Conservation (phyloP, 2,797 vertebrate species). For the Megaceryle alcyon region DNA sequence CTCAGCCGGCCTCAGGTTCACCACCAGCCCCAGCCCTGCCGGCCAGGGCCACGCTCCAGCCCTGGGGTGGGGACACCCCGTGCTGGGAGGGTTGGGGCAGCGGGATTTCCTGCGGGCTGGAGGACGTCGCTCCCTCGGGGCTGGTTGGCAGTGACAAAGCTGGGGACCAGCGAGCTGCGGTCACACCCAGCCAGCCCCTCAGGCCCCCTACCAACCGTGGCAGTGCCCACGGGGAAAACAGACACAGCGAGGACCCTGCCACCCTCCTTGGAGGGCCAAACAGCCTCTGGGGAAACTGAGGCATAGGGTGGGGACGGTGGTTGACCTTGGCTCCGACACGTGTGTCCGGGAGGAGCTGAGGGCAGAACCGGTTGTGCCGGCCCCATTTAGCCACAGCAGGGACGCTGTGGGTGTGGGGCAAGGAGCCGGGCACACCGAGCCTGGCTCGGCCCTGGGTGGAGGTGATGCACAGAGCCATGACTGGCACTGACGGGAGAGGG, state of each 20-base stretch:
- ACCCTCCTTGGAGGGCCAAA: accelerated
- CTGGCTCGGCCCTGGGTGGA: neutral
- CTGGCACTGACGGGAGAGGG: accelerated
- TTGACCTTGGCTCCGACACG: neutral
- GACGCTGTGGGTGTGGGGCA: neutral
- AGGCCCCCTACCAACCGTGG: neutral
- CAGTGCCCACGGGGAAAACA: neutral
- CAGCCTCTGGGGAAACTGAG: neutral
- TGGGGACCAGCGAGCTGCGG: accelerated
- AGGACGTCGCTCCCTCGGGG: accelerated
- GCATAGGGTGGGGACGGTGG: neutral
- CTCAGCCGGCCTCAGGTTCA: neutral
- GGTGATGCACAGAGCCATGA: neutral
- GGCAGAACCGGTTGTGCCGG: neutral
- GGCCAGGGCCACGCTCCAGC: neutral
- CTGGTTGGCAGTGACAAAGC: neutral
- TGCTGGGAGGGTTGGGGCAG: neutral
- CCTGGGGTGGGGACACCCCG: neutral
- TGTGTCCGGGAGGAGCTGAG: neutral
- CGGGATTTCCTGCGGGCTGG: neutral
- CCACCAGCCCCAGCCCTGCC: neutral
- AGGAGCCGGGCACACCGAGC: neutral
- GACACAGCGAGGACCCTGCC: neutral
- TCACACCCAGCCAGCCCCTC: neutral
- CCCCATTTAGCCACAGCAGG: accelerated